phyloP scores from a whole-genome alignment of 1,140 invertebrate genomes.

The Homalodisca vitripennis region DNA sequence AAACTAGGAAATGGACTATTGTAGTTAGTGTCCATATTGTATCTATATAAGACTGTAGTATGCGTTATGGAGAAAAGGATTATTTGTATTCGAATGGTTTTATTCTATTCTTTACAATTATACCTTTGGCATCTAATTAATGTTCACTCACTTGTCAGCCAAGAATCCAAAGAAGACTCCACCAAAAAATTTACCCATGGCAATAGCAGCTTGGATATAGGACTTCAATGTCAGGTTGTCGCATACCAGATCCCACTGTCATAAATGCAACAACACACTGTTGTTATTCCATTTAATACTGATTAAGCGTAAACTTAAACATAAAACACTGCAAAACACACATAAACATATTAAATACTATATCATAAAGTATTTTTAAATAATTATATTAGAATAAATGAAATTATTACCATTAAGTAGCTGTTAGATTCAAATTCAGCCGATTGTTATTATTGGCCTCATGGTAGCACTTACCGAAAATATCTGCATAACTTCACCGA shows the following conservation, averaged over 20 bases:
- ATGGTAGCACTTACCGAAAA: no score
- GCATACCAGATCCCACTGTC: constrained; percentile 58
- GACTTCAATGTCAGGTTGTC: constrained; percentile 50
- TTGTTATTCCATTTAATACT: no score
- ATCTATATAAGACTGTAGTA: background rate
- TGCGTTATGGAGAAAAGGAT: background rate
- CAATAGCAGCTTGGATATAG: constrained; percentile 54
- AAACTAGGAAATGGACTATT: background rate
- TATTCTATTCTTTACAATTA: background rate
- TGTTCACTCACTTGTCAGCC: constrained; percentile 50
- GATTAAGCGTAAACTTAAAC: no score
- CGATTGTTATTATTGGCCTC: no score
- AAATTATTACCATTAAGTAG: no score
- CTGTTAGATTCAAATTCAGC: no score
- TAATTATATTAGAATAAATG: no score
- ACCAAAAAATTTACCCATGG: constrained; percentile 56
- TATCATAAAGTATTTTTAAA: no score
- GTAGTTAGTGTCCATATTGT: background rate
- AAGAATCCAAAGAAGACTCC: constrained; percentile 54
- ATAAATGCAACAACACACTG: no score
- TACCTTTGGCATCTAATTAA: constrained; percentile 39
- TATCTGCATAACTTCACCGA: no score
- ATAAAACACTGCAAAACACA: no score
- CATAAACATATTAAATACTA: no score
- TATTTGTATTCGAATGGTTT: background rate